Percentiles rank a stretch among this genome's conserved stretches.
These are phyloP conservation scores for Hystrix brachyura DNA, from an alignment of 2,113 vertebrate species.

Conservation along the genomic window DNA sequence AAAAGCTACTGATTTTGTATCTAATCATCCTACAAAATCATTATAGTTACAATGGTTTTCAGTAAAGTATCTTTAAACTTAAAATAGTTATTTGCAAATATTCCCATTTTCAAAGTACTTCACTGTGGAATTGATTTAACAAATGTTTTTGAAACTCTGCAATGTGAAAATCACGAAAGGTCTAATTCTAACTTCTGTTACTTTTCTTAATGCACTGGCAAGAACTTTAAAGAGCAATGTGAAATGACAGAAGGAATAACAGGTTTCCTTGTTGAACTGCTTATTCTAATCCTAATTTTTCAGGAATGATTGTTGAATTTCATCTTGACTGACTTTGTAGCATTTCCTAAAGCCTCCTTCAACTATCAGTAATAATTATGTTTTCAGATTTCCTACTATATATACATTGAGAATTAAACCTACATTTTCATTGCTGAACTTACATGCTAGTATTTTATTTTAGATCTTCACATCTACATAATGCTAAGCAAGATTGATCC, in stretches of 20 bases:
- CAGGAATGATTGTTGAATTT: slow-evolving; percentile 4
- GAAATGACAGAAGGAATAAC: not conserved
- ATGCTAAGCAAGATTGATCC: not conserved
- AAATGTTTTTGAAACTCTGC: slow-evolving; percentile 10
- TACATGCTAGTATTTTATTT: not conserved
- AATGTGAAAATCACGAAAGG: not conserved
- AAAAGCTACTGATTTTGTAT: slow-evolving; percentile 34
- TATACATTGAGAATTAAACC: slow-evolving; percentile 56
- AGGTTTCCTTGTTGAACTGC: not conserved
- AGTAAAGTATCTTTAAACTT: not conserved
- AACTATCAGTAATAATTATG: not conserved
- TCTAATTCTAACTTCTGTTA: slow-evolving; percentile 23
- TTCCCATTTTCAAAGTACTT: slow-evolving; percentile 7
- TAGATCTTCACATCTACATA: not conserved
- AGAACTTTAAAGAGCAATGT: slow-evolving; percentile 16
- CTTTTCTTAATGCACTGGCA: slow-evolving; percentile 11
- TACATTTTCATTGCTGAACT: not conserved
- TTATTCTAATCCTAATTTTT: not conserved
- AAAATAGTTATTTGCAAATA: slow-evolving; percentile 59
- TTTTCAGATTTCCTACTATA: not conserved
- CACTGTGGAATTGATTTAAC: not conserved
- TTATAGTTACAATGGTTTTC: slow-evolving; percentile 11
- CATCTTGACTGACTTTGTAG: not conserved
- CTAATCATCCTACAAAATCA: not conserved
- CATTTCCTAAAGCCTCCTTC: not conserved